Evolutionary conservation across 2,113 vertebrate species (phyloP).

Genomic region (Peromyscus californicus): DNA sequence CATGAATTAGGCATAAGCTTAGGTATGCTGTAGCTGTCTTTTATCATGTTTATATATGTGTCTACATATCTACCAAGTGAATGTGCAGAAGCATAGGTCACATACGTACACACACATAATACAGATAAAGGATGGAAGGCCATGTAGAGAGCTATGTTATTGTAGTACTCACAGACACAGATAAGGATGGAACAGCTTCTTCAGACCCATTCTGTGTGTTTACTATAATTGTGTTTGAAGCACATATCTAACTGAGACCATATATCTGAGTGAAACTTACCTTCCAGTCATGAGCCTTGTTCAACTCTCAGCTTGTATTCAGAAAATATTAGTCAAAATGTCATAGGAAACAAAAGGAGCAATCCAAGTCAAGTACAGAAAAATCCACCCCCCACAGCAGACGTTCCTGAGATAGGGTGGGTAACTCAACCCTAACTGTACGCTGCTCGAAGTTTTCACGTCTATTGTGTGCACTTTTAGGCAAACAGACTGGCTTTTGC

Average conservation of each 20-base stretch:
- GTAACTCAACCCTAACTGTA: background rate
- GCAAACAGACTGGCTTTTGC: background rate
- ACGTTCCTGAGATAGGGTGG: background rate
- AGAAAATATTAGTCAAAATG: background rate
- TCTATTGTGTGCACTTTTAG: background rate
- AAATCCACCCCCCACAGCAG: background rate
- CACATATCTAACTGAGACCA: conserved; percentile 7
- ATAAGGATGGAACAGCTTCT: background rate
- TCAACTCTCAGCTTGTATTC: conserved; percentile 10
- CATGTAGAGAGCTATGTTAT: background rate
- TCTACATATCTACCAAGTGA: background rate
- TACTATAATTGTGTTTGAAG: conserved; percentile 44
- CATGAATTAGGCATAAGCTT: background rate
- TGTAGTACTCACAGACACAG: background rate
- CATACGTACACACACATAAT: background rate
- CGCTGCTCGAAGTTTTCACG: background rate
- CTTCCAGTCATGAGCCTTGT: conserved; percentile 24
- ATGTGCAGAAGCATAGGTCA: background rate
- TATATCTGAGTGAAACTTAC: background rate
- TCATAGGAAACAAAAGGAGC: background rate
- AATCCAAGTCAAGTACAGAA: conserved; percentile 2
- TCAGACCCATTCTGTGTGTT: background rate
- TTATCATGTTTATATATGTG: background rate
- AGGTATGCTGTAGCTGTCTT: background rate
- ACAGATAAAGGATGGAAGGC: background rate